Evolutionary conservation across 2,113 vertebrate genomes (phyloP).

Genomic region (Brachyhypopomus occidentalis): DNA sequence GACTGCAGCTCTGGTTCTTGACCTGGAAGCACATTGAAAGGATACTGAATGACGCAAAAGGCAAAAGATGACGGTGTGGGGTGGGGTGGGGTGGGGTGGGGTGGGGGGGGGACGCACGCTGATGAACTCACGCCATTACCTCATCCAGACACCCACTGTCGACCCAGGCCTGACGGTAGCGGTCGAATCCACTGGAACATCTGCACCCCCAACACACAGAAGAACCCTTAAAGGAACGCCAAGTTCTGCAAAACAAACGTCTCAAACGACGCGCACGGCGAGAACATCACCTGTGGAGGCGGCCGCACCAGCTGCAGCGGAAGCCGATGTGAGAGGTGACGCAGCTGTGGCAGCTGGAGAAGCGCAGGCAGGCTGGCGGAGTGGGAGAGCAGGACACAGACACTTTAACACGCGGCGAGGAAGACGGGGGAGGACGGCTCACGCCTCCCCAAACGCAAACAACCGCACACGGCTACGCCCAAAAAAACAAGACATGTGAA

Average conservation of each 20-base stretch:
- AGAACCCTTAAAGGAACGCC: neutral
- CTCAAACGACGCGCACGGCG: neutral
- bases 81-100: neutral
- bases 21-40: conserved; percentile 68
- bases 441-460: conserved; percentile 1
- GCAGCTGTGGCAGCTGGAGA: conserved; percentile 87
- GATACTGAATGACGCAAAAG: neutral
- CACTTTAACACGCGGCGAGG: conserved; percentile 20
- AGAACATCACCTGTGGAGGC: conserved; percentile 84
- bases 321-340: conserved; percentile 91
- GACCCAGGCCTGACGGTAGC: conserved; percentile 95
- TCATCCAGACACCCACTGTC: conserved; percentile 89
- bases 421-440: neutral
- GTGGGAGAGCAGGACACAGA: conserved; percentile 11
- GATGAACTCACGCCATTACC: conserved; percentile 66
- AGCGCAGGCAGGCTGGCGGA: conserved; percentile 89
- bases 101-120: neutral
- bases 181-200: conserved; percentile 96
- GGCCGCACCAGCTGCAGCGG: conserved; percentile 97
- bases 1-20: conserved; percentile 79
- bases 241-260: neutral
- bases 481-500: neutral
- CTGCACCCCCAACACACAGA: conserved; percentile 66
- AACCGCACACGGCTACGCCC: conserved; percentile 26
- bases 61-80: neutral